phyloP scores from a whole-genome alignment of 2,888 invertebrate species.

The Lymantria monacha region DNA sequence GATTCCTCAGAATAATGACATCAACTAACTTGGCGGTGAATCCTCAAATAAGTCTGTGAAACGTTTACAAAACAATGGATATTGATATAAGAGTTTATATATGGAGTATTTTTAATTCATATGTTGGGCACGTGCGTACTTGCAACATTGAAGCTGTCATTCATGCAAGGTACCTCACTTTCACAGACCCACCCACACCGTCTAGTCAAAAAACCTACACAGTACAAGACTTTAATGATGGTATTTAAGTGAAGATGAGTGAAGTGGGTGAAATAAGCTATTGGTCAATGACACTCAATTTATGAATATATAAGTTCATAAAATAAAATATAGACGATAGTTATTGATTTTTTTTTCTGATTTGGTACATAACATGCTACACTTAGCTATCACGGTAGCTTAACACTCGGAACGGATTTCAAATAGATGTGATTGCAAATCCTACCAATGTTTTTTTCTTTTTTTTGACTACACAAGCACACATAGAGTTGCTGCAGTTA shows the following conservation, averaged over 20 bases:
- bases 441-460: too few species aligned
- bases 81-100: constrained; percentile 6
- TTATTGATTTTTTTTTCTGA: too few species aligned
- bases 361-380: too few species aligned
- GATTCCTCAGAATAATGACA: constrained; percentile 22
- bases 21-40: constrained; percentile 11
- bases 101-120: constrained; percentile 16
- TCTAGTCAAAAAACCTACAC: constrained; percentile 42
- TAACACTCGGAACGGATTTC: too few species aligned
- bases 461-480: too few species aligned
- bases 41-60: constrained; percentile 8
- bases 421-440: too few species aligned
- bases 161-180: constrained; percentile 28
- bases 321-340: too few species aligned
- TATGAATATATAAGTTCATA: too few species aligned
- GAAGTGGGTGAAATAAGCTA: constrained; percentile 2
- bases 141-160: constrained; percentile 33
- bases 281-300: constrained; percentile 1
- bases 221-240: constrained; percentile 18
- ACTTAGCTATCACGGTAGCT: too few species aligned
- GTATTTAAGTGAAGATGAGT: constrained; percentile 14
- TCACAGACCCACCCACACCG: constrained; percentile 34
- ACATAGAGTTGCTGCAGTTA: too few species aligned
- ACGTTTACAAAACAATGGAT: constrained; percentile 17
- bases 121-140: constrained; percentile 27